Base-by-base conservation (phyloP, 2,113 vertebrate genomes). In the Pao palembangensis region DNA sequence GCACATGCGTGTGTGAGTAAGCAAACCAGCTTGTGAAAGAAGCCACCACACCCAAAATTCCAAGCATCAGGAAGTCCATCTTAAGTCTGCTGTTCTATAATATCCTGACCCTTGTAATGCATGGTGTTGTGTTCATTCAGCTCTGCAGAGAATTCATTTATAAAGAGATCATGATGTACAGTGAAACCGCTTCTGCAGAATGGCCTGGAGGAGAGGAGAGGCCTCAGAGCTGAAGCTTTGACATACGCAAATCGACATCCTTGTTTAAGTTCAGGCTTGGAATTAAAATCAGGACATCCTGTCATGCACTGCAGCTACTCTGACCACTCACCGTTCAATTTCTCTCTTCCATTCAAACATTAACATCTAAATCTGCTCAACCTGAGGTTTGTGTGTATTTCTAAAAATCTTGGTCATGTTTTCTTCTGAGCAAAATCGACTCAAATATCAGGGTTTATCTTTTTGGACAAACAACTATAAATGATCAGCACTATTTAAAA, bases 11-110 rank as follows among this genome's bases (percentile, higher is more conserved):
- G 54, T 64, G 58, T 55, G 42, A 11, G 61, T 41, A 54, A 49
- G 55, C 71, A 71, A 61, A 50, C 18, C 51, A 51, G 47, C 58
- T 57, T n/a, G 58, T 54, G 56, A 28, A 62, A 43, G 48, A 28
- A 16, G 16, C 12, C 23, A 28, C 7, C 20, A 52, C n/a, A 65
- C 52, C 44, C 31, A 41, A 46, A 67, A 64, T 48, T 56, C 57
- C 41, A 79, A 79, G 66, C 64, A 81, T 66, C 5, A 18, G 82
- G 79, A 84, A 79, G 66, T 59, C 41, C 57, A 65, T 17, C 43
- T 62, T 61, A 25, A 23, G n/a, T 63, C 49, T 53, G 49, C 55
- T 54, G 34, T 68, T 66, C 17, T 63, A 38, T 47, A 62, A n/a
- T 49, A 71, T 46, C 59, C 66, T 23, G 46, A 34, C 31, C 8